phyloP scores from a whole-genome alignment of 2,113 vertebrate genomes.

The Colossoma macropomum region DNA sequence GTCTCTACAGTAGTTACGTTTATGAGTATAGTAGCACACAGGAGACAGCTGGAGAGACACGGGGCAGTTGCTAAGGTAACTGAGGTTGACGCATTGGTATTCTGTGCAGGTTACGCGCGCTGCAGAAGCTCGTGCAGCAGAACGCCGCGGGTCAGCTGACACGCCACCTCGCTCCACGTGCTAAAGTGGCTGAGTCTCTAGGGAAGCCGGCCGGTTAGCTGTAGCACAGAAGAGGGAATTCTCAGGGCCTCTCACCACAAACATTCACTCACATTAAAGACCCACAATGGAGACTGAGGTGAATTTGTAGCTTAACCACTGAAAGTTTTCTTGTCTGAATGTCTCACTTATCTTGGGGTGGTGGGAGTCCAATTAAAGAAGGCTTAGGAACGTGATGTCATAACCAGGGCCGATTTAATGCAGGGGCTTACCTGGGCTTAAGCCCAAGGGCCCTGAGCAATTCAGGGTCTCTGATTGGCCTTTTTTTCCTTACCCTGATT shows the following conservation, averaged over 20 bases:
- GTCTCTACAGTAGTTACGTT: background rate
- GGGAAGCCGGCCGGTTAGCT: background rate
- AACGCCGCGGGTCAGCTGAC: slow-evolving; percentile 22
- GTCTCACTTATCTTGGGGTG: background rate
- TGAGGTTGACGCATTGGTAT: slow-evolving; percentile 41
- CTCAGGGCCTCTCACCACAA: slow-evolving; percentile 5
- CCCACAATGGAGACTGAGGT: background rate
- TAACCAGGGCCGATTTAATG: too few species aligned
- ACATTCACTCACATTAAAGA: background rate
- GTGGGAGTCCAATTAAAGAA: background rate
- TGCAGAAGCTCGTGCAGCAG: slow-evolving; percentile 53
- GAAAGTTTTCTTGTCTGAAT: background rate
- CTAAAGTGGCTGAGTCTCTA: slow-evolving; percentile 18
- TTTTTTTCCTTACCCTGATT: too few species aligned
- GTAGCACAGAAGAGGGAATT: slow-evolving; percentile 7
- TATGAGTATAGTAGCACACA: background rate
- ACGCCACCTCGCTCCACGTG: background rate
- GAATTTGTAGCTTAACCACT: background rate
- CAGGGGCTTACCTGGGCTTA: too few species aligned
- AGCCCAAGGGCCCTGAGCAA: too few species aligned
- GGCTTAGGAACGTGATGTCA: too few species aligned
- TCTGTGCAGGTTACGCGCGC: slow-evolving; percentile 47
- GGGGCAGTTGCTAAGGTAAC: slow-evolving; percentile 55
- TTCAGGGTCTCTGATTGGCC: too few species aligned
- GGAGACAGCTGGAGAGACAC: background rate